Evolutionary conservation across 2,797 vertebrate genomes (phyloP).

Genomic region (Chelon auratus): DNA sequence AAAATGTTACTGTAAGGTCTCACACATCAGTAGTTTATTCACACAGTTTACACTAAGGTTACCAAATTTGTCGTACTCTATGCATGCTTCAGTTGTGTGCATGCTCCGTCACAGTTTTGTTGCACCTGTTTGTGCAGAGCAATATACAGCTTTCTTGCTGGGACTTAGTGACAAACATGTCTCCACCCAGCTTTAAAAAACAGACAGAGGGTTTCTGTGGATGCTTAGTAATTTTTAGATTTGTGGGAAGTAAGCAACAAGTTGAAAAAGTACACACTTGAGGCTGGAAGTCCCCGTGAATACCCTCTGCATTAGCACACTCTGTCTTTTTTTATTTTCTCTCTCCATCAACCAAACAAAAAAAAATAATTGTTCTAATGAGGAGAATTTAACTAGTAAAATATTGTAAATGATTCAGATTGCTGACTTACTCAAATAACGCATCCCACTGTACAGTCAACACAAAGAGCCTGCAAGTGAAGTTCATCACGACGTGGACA

Average conservation of each 20-base stretch:
- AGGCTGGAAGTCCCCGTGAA: too few species aligned
- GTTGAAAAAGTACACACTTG: too few species aligned
- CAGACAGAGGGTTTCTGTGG: too few species aligned
- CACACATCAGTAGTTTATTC: neutral
- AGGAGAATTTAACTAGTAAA: neutral
- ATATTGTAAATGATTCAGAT: neutral
- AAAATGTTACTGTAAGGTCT: neutral
- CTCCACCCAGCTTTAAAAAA: too few species aligned
- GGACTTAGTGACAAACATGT: too few species aligned
- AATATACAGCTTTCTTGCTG: neutral
- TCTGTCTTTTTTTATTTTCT: neutral
- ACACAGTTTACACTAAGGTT: neutral
- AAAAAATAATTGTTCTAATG: neutral
- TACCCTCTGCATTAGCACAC: neutral
- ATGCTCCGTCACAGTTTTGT: neutral
- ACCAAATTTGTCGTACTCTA: too few species aligned
- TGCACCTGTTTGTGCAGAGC: neutral
- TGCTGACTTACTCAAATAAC: neutral
- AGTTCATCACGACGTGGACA: too few species aligned
- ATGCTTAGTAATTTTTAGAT: too few species aligned
- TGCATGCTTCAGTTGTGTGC: neutral
- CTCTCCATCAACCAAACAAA: neutral
- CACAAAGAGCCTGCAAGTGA: too few species aligned
- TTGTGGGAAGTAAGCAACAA: too few species aligned
- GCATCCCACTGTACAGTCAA: too few species aligned